phyloP scores from a whole-genome alignment of 37 sponge, comb jelly and placozoan species.

The Spongilla lacustris region DNA sequence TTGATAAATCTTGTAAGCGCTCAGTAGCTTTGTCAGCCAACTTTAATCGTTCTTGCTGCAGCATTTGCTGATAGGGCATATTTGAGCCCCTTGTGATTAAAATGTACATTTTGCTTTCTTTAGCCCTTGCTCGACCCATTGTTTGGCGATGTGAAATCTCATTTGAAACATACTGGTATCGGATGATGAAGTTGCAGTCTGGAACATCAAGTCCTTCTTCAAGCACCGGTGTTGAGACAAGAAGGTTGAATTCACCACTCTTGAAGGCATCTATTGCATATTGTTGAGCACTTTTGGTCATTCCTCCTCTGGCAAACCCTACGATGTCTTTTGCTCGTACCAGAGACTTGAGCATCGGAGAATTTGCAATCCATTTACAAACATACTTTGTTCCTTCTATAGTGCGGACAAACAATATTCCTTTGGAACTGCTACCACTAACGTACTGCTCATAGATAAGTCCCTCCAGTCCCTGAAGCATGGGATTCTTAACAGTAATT shows the following conservation, averaged over 20 bases:
- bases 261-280: conserved; percentile 47
- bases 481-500: conserved; percentile 14
- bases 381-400: conserved; percentile 20
- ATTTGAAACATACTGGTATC: conserved; percentile 65
- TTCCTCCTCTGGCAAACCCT: conserved; percentile 14
- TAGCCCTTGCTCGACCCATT: conserved; percentile 69
- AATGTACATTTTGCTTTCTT: conserved; percentile 41
- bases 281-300: conserved; percentile 59
- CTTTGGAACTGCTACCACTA: conserved; percentile 9
- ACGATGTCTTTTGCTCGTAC: neutral
- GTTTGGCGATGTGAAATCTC: conserved; percentile 74
- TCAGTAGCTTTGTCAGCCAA: conserved; percentile 11
- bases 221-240: conserved; percentile 73
- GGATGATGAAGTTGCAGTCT: conserved; percentile 73
- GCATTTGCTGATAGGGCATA: conserved; percentile 25
- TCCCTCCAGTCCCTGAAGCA: conserved; percentile 11
- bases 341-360: neutral
- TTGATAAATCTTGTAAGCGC: neutral
- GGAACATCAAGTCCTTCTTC: conserved; percentile 83
- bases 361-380: conserved; percentile 12
- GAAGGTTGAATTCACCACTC: conserved; percentile 43
- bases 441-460: conserved; percentile 28
- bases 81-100: conserved; percentile 38
- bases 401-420: conserved; percentile 49
- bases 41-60: conserved; percentile 42